Evolutionary conservation across 2,113 vertebrate genomes (phyloP).

Genomic region (Leucopsar rothschildi): DNA sequence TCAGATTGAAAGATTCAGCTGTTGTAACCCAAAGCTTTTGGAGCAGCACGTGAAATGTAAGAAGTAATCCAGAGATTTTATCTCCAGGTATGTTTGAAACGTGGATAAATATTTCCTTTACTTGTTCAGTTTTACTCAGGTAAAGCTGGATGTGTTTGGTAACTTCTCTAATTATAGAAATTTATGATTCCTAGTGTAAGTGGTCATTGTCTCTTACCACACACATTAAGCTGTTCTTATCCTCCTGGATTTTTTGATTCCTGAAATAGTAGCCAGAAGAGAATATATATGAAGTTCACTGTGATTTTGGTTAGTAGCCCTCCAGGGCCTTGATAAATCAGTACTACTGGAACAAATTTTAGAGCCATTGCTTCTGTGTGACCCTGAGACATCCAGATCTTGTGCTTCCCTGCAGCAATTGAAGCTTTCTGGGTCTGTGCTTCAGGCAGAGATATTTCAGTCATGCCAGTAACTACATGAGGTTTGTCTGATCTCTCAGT

Average conservation of each 20-base stretch:
- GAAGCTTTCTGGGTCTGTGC: neutral
- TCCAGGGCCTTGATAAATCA: neutral
- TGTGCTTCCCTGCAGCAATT: neutral
- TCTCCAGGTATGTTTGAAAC: neutral
- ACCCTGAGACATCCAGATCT: neutral
- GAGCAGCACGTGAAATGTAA: neutral
- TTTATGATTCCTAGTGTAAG: neutral
- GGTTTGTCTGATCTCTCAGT: neutral
- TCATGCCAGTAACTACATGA: neutral
- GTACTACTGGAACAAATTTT: neutral
- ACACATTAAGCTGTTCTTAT: neutral
- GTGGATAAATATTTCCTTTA: neutral
- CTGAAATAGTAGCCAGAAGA: neutral
- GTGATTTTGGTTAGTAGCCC: neutral
- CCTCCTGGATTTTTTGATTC: neutral
- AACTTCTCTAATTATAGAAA: neutral
- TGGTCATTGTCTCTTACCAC: neutral
- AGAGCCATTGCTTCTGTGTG: neutral
- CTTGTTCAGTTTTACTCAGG: neutral
- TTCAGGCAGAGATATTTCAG: neutral
- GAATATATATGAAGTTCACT: neutral
- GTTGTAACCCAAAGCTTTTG: neutral
- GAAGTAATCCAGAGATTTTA: neutral
- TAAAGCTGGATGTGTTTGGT: neutral
- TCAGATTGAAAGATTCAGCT: neutral